A percentile compares a stretch with the other conserved stretches of the same genome.
These are phyloP conservation scores for Ichneumon xanthorius DNA, from an alignment of 2,888 invertebrate genomes.

Conservation along the genomic window DNA sequence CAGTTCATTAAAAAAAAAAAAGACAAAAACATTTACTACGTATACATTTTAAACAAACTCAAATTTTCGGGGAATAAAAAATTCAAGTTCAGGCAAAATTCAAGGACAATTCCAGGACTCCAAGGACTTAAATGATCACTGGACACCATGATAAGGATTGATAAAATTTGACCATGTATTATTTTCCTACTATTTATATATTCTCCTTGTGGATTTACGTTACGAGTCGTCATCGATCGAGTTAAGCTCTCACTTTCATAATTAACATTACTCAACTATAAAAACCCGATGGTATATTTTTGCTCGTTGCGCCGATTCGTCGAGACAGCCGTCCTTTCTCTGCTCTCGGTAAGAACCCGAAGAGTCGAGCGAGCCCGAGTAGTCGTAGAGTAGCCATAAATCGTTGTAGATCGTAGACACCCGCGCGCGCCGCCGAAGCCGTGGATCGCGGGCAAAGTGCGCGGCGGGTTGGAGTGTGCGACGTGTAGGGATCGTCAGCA, in stretches of 20 bases:
- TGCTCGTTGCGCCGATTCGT: neutral
- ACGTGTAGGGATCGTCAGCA: slow-evolving; percentile 51
- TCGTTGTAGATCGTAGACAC: slow-evolving; percentile 36
- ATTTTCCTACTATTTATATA: too few relatives aligned
- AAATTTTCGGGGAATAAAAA: too few relatives aligned
- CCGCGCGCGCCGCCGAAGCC: slow-evolving; percentile 26
- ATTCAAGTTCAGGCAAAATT: too few relatives aligned
- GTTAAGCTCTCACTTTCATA: neutral
- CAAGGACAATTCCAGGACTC: too few relatives aligned
- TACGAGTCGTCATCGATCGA: neutral
- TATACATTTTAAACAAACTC: too few relatives aligned
- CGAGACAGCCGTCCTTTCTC: neutral
- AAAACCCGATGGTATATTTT: neutral
- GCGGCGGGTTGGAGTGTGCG: slow-evolving; percentile 7
- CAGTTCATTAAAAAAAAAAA: too few relatives aligned
- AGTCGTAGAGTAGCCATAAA: neutral
- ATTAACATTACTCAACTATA: too few relatives aligned
- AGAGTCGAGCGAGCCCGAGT: slow-evolving; percentile 8
- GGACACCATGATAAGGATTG: too few relatives aligned
- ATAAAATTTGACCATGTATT: too few relatives aligned
- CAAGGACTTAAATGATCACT: too few relatives aligned
- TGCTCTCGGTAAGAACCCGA: neutral
- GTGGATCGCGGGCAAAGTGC: slow-evolving; percentile 56
- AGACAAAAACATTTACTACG: too few relatives aligned
- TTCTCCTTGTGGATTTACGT: neutral